Evolutionary conservation across 1,140 invertebrate genomes (phyloP).

Genomic region (Meloidogyne floridensis): DNA sequence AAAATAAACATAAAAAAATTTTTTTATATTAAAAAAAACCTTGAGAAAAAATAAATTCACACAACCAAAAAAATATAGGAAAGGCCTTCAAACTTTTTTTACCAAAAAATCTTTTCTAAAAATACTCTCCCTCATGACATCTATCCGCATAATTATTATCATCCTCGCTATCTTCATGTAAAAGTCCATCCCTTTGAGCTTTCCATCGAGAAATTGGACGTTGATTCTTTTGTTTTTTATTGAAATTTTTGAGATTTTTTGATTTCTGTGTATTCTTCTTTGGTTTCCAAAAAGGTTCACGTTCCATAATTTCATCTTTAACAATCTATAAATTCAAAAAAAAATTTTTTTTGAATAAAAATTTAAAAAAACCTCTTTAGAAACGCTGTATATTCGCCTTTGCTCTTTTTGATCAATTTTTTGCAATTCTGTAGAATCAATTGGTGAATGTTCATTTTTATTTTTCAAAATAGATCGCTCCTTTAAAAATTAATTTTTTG

Average conservation of each 20-base stretch:
- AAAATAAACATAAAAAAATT: no score
- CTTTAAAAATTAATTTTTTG: neutral
- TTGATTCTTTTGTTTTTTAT: neutral
- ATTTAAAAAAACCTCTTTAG: constrained; percentile 3
- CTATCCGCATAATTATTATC: neutral
- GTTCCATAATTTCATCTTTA: neutral
- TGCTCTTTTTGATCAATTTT: constrained; percentile 42
- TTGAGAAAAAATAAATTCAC: no score
- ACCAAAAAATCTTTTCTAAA: no score
- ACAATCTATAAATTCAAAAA: neutral
- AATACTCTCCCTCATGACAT: no score
- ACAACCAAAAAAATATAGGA: no score
- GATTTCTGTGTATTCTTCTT: neutral
- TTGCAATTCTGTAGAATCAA: constrained; percentile 35
- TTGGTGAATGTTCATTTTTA: constrained; percentile 38
- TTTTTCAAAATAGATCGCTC: constrained; percentile 43
- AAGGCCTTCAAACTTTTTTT: no score
- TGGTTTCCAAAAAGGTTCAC: neutral
- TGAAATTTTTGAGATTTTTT: neutral
- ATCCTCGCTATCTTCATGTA: neutral
- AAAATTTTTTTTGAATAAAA: no score
- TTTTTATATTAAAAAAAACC: no score
- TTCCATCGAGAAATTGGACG: neutral
- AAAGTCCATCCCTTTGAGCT: neutral
- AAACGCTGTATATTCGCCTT: neutral